These are phyloP conservation scores for Drosophila phalerata DNA, from an alignment of 2,888 invertebrate genomes.

Conservation along the genomic window DNA sequence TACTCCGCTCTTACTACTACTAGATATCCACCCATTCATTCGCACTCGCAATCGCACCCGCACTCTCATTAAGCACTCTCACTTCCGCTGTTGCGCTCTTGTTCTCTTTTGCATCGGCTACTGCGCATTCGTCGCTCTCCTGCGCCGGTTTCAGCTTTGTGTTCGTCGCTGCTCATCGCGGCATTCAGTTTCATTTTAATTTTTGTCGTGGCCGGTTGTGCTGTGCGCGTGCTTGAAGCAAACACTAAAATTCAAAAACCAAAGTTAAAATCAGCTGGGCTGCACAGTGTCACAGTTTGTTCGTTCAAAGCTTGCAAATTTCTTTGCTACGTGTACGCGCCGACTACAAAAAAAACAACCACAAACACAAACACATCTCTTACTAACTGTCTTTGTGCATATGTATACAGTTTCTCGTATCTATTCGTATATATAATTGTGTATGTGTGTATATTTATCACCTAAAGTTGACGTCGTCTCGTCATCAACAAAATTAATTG, in stretches of 20 bases:
- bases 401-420: slow-evolving; percentile 47
- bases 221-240: slow-evolving; percentile 56
- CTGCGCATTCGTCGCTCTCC: slow-evolving; percentile 52
- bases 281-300: slow-evolving; percentile 56
- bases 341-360: slow-evolving; percentile 43
- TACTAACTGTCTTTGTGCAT: slow-evolving; percentile 52
- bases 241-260: slow-evolving; percentile 47
- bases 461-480: slow-evolving; percentile 66
- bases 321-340: slow-evolving; percentile 60
- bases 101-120: slow-evolving; percentile 24
- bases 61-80: slow-evolving; percentile 41
- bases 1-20: slow-evolving; percentile 39
- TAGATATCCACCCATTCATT: slow-evolving; percentile 64
- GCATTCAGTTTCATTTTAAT: slow-evolving; percentile 73
- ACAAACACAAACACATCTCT: slow-evolving; percentile 43
- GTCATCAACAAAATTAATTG: slow-evolving; percentile 40
- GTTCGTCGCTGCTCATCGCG: slow-evolving; percentile 54
- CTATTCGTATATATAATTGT: slow-evolving; percentile 41
- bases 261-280: slow-evolving; percentile 59
- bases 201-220: slow-evolving; percentile 68
- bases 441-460: slow-evolving; percentile 49
- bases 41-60: slow-evolving; percentile 30
- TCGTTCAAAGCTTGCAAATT: slow-evolving; percentile 68
- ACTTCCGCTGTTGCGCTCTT: slow-evolving; percentile 31
- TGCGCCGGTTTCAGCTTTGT: slow-evolving; percentile 56